Conservation (phyloP, 37 sponge, comb jelly and placozoan species). For the Aplysina aerophoba region DNA sequence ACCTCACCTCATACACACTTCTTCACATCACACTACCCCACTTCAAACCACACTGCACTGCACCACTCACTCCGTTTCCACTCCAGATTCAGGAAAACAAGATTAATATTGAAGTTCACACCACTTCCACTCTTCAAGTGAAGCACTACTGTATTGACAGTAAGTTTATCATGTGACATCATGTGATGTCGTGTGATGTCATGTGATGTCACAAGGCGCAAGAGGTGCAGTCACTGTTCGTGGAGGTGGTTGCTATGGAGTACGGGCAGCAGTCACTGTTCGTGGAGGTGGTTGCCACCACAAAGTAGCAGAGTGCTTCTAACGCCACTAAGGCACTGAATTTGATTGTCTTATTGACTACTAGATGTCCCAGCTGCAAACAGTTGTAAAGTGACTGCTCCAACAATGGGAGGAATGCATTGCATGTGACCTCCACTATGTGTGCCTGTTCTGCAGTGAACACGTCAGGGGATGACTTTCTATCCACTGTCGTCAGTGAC, state of each 20-base stretch:
- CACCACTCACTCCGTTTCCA: not conserved
- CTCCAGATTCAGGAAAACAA: conserved; percentile 37
- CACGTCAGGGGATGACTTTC: conserved; percentile 51
- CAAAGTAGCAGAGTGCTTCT: no score
- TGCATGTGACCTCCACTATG: no score
- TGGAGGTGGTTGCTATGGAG: no score
- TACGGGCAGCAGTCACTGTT: no score
- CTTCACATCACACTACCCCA: not conserved
- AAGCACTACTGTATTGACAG: conserved; percentile 21
- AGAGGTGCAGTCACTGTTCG: no score
- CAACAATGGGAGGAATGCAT: no score
- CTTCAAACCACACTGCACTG: not conserved
- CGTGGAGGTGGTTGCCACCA: no score
- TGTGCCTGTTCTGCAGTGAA: conserved; percentile 38
- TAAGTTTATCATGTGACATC: not conserved
- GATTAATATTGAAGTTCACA: conserved; percentile 52
- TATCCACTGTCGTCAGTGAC: conserved; percentile 47
- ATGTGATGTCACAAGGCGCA: no score
- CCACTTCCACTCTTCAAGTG: conserved; percentile 52
- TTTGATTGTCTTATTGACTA: no score
- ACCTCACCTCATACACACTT: not conserved
- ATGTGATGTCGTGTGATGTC: not conserved
- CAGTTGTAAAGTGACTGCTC: no score
- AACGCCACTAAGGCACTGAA: no score
- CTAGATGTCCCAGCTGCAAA: no score